Evolutionary conservation across 35 echinoderm and acorn worm species (phyloP).

Genomic region (Patiria miniata): DNA sequence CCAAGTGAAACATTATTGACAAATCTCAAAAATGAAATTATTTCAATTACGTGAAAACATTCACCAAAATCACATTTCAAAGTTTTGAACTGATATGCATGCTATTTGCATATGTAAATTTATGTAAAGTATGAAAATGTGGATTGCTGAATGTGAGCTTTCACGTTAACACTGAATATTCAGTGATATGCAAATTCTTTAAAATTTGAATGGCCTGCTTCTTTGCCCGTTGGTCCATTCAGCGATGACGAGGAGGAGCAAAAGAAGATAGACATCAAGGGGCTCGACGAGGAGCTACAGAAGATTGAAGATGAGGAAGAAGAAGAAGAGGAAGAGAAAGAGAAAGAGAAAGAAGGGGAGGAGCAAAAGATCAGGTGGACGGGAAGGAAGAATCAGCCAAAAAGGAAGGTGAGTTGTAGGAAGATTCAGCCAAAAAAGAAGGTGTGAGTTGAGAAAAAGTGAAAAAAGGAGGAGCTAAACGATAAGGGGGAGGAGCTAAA

Average conservation of each 20-base stretch:
- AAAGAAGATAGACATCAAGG: constrained; percentile 93
- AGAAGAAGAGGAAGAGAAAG: constrained; percentile 63
- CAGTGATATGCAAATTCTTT: too few relatives aligned
- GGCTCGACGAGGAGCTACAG: constrained; percentile 88
- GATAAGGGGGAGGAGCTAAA: too few relatives aligned
- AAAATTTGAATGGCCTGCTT: background rate
- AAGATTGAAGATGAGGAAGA: constrained; percentile 90
- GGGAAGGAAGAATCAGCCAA: constrained; percentile 37
- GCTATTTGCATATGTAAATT: too few relatives aligned
- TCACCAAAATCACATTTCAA: background rate
- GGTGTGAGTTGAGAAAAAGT: too few relatives aligned
- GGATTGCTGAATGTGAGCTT: too few relatives aligned
- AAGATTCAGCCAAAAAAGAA: background rate
- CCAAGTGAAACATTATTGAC: too few relatives aligned
- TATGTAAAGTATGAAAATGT: too few relatives aligned
- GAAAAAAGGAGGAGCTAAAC: too few relatives aligned
- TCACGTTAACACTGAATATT: too few relatives aligned
- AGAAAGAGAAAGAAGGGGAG: constrained; percentile 8
- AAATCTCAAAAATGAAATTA: too few relatives aligned
- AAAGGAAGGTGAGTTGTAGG: constrained; percentile 16
- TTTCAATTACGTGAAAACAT: too few relatives aligned
- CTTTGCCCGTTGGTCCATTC: background rate
- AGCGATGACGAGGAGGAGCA: constrained; percentile 87
- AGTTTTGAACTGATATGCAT: too few relatives aligned
- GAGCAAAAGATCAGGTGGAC: constrained; percentile 9